Evolutionary conservation across 2,113 vertebrate species (phyloP).

Genomic region (Tupaia tana): DNA sequence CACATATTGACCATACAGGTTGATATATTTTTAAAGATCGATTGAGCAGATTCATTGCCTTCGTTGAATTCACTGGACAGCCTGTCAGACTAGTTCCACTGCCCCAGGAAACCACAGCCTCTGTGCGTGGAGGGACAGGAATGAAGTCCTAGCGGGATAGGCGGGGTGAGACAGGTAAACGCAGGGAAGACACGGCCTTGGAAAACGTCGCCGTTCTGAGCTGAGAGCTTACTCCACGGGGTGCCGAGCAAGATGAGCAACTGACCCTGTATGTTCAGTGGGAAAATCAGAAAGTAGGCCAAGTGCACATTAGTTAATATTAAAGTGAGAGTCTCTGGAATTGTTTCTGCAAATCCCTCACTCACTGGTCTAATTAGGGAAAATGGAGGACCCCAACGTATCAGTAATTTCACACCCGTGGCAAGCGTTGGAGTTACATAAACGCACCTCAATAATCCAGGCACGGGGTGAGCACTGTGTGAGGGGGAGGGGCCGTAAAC

Average conservation of each 20-base stretch:
- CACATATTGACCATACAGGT: background rate
- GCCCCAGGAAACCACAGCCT: background rate
- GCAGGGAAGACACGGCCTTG: conserved; percentile 32
- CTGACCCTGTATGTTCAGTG: conserved; percentile 85
- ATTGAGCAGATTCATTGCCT: background rate
- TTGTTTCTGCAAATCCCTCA: conserved; percentile 84
- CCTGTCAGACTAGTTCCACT: background rate
- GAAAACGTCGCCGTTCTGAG: conserved; percentile 68
- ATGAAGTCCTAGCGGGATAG: background rate
- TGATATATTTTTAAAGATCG: background rate
- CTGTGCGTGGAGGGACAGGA: background rate
- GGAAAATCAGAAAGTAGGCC: conserved; percentile 85
- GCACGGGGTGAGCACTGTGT: background rate
- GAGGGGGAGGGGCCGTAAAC: conserved; percentile 20
- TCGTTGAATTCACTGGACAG: background rate
- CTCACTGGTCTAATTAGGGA: conserved; percentile 84
- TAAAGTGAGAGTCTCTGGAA: conserved; percentile 85
- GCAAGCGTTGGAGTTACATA: conserved; percentile 72
- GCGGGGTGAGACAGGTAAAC: conserved; percentile 4
- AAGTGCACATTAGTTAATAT: conserved; percentile 85
- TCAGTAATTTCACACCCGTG: conserved; percentile 82
- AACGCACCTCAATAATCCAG: conserved; percentile 80
- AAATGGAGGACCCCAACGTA: conserved; percentile 80
- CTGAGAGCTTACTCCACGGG: conserved; percentile 66
- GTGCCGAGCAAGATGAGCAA: conserved; percentile 81